Evolutionary conservation across 2,888 invertebrate species (phyloP).

Genomic region (Diaperis boleti): DNA sequence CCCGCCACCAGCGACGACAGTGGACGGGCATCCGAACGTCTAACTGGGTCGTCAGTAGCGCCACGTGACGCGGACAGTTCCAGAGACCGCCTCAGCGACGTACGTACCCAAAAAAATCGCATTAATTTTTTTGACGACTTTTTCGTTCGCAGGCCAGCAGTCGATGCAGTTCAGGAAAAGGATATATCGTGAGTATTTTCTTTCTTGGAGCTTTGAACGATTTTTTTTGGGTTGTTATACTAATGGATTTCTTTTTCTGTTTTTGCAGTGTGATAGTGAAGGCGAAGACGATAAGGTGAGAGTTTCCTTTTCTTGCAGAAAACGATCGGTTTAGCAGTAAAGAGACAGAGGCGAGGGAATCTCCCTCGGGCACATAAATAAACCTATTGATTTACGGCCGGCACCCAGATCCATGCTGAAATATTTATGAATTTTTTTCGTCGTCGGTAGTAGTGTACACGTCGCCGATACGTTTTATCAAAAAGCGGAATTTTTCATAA

Average conservation of each 20-base stretch:
- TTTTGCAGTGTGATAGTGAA: constrained; percentile 93
- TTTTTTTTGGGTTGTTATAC: constrained; percentile 50
- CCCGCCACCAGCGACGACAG: constrained; percentile 88
- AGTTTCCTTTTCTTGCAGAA: constrained; percentile 54
- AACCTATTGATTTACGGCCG: constrained; percentile 31
- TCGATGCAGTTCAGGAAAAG: constrained; percentile 93
- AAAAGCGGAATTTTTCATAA: constrained; percentile 21
- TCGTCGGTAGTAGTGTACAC: constrained; percentile 8
- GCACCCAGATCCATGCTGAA: constrained; percentile 20
- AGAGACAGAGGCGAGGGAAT: constrained; percentile 15
- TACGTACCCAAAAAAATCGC: constrained; percentile 68
- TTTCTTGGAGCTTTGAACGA: neutral
- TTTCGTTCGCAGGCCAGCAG: constrained; percentile 84
- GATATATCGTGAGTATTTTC: constrained; percentile 89
- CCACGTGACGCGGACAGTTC: constrained; percentile 85
- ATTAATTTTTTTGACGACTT: neutral
- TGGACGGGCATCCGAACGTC: constrained; percentile 84
- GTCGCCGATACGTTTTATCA: constrained; percentile 26
- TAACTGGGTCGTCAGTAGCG: constrained; percentile 81
- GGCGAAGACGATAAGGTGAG: constrained; percentile 93
- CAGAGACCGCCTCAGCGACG: constrained; percentile 87
- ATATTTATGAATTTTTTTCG: constrained; percentile 33
- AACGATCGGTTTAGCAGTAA: neutral
- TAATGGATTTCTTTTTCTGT: constrained; percentile 66
- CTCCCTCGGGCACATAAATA: constrained; percentile 29